Conservation (phyloP, 2,113 vertebrate genomes). For the Callorhinus ursinus region DNA sequence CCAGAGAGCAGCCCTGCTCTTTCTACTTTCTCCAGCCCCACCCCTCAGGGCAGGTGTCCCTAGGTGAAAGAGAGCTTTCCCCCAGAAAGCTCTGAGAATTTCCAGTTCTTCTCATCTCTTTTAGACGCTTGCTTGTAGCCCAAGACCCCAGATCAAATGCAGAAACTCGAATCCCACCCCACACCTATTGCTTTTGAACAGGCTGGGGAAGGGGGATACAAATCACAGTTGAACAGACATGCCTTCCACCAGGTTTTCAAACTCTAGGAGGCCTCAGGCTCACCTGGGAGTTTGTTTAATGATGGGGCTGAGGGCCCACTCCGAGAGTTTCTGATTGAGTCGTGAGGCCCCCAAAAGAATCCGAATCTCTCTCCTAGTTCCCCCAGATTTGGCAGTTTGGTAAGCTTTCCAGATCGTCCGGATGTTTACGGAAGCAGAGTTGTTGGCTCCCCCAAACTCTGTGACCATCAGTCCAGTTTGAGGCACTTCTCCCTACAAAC, state of each 20-base stretch:
- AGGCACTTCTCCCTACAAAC: not conserved
- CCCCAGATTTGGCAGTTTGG: not conserved
- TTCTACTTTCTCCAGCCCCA: no score
- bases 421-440: not conserved
- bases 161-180: not conserved
- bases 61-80: not conserved
- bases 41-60: not conserved
- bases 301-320: fast-evolving
- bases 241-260: not conserved
- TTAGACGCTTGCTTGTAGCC: not conserved
- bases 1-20: not conserved
- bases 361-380: no score
- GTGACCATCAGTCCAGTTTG: not conserved
- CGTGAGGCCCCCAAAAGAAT: not conserved
- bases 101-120: not conserved
- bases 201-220: fast-evolving
- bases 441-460: not conserved
- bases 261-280: not conserved
- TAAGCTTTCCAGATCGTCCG: not conserved
- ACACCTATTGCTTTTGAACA: not conserved
- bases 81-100: not conserved
- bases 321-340: not conserved
- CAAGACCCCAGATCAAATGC: not conserved
- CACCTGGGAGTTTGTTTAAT: not conserved
- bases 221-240: not conserved